Evolutionary conservation across 2,888 invertebrate genomes (phyloP), one percentile per base, ranked within the genome.

Genomic region (Hypomecis punctinalis): DNA sequence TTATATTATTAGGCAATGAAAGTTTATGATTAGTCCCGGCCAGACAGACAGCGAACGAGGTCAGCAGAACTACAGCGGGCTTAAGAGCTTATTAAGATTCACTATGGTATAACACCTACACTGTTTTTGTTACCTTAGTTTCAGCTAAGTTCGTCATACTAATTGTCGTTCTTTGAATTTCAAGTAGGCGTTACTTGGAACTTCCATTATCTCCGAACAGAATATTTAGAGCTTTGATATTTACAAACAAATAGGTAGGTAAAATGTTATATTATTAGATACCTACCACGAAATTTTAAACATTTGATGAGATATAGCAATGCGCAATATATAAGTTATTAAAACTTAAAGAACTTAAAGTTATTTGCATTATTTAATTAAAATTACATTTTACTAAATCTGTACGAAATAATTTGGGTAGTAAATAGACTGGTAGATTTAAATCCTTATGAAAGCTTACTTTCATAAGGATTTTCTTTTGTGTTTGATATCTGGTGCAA

Each of bases 1-100:
- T 78, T 77, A 79, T 76, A 69, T 76, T 78, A 79, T 78, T 77
- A 72, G 67, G 61, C 69, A 72, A 77, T 76, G 70, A 78, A 79
- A 75, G 65, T 78, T 79, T 79, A 76, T 76, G 78, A 79, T 77
- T 72, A 72, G 75, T 71, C 68, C 69, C 67, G 67, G 57, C 70
- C 77, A 75, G 70, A 63, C 63, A 67, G 67, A 61, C 56, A 53
- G 57, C 58, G 69, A 73, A 68, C 59, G 71, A 69, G 72, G 69
- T 68, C 67, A 67, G 49, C 61, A 68, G 64, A 66, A 68, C 69
- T 63, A 73, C 63, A 55, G 36, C 47, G 53, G 69, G 66, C 69
- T 63, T 67, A 54, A 68, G 52, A 51, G 69, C 68, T 70, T 71
- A 75, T 77, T 75, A 71, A 70, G 67, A 65, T 67, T 66, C 61